phyloP scores from a whole-genome alignment of 2,888 invertebrate genomes.

The Bugulina stolonifera region DNA sequence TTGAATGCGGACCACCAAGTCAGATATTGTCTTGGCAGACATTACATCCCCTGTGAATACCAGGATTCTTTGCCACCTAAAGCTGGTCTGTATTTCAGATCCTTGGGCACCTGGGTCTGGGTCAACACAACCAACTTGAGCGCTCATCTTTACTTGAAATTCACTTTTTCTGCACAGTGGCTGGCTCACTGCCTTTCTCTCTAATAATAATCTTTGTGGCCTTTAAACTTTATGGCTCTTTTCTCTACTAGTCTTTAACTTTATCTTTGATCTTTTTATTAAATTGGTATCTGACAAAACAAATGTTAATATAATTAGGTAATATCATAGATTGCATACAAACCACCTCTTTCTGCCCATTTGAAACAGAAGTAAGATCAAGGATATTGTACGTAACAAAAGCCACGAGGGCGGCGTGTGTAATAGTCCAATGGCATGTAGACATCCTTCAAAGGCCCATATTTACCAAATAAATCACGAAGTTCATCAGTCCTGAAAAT shows the following conservation, averaged over 20 bases:
- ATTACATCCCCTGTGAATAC: not conserved
- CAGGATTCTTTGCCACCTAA: not conserved
- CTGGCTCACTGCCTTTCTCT: not conserved
- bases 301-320: not conserved
- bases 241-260: not conserved
- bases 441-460: conserved; percentile 56
- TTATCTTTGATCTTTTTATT: conserved; percentile 19
- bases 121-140: not conserved
- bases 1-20: conserved; percentile 15
- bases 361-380: conserved; percentile 32
- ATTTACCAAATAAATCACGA: conserved; percentile 55
- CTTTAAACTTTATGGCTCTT: conserved; percentile 22
- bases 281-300: conserved; percentile 21
- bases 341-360: not conserved
- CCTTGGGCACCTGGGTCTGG: not conserved
- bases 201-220: conserved; percentile 10
- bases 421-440: conserved; percentile 57
- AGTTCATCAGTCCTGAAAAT: conserved; percentile 53
- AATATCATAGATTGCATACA: not conserved
- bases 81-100: not conserved
- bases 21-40: not conserved
- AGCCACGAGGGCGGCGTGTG: conserved; percentile 53
- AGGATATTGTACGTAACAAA: conserved; percentile 58
- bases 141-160: conserved; percentile 7
- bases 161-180: not conserved